Conservation (phyloP, 2,113 vertebrate species). For the Zosterops borbonicus region DNA sequence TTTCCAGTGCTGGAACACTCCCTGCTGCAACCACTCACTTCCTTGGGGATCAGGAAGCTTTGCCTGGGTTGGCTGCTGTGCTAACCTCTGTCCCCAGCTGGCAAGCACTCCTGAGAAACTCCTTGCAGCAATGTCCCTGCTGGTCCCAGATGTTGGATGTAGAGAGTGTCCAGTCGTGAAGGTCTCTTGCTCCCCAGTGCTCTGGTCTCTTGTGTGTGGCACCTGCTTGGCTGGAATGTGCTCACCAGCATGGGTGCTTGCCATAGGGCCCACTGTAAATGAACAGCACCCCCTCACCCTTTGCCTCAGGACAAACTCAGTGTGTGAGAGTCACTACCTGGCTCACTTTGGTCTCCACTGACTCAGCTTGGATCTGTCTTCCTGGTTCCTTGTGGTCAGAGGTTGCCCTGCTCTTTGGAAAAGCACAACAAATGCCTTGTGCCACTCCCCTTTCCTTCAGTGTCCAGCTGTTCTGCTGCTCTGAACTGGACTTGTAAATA, state of each 20-base stretch:
- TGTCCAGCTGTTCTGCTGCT: constrained; percentile 62
- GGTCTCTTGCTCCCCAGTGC: not conserved
- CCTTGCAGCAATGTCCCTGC: not conserved
- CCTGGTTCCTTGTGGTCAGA: constrained; percentile 2
- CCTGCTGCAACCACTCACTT: not conserved
- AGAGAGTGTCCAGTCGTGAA: not conserved
- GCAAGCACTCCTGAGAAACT: not conserved
- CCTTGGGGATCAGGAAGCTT: not conserved
- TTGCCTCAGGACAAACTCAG: constrained; percentile 1
- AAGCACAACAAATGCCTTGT: constrained; percentile 63
- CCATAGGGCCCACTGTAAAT: not conserved
- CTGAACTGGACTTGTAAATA: constrained; percentile 71
- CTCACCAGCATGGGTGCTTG: not conserved
- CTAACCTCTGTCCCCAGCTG: not conserved
- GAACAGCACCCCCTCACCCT: not conserved
- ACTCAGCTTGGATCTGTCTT: not conserved
- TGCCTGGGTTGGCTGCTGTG: not conserved
- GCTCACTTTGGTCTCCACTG: not conserved
- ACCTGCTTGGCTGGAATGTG: not conserved
- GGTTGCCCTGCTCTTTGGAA: constrained; percentile 37
- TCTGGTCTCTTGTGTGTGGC: not conserved
- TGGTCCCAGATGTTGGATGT: not conserved
- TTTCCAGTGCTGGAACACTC: not conserved
- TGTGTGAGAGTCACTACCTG: not conserved
- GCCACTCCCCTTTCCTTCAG: constrained; percentile 14